Evolutionary conservation across 2,888 invertebrate genomes (phyloP), one percentile per base, ranked within the genome.

Genomic region (Nomada lathburiana): DNA sequence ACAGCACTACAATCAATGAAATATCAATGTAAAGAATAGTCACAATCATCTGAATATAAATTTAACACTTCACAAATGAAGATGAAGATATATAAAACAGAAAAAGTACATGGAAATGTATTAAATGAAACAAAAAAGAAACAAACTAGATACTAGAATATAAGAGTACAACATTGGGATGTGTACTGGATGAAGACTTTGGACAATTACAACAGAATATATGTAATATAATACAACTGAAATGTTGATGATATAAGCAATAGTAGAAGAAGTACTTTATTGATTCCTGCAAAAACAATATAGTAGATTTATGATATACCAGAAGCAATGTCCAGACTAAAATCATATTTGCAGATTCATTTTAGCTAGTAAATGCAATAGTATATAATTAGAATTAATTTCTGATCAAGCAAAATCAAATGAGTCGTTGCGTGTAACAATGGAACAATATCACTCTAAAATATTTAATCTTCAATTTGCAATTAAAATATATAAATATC

Each of bases 161-260:
- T 89, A 84, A 85, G 83, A 88, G 88, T 89, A 91, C 85, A 86
- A 85, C 75, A 85, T 90, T 90, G 91, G 92, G 88, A 91, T 91
- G 92, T 91, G 91, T 92, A 92, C 92, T 92, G 91, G 92, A 92
- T 89, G 87, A 86, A 90, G 90, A 76, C 75, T 70, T 82, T 60
- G 44, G 57, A 78, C 72, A 80, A 82, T 74, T 63, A 68, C 69
- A 76, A 76, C 69, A 75, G 65, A 76, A 79, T 36, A 36, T 79
- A 2, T 20, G 70, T 44, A 44, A 67, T 85, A 76, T 74, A 73
- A 77, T 76, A 86, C 50, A 85, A 83, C 76, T 62, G 55, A 88
- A 76, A 69, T 64, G 44, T 75, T 76, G 65, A 75, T 59, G 59
- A 71, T 71, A 74, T 47, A 23, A 64, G 67, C 59, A 42, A 44